Evolutionary conservation across 2,113 vertebrate genomes (phyloP), one percentile per base, ranked within the genome.

Genomic region (Chlorodrepanis virens): DNA sequence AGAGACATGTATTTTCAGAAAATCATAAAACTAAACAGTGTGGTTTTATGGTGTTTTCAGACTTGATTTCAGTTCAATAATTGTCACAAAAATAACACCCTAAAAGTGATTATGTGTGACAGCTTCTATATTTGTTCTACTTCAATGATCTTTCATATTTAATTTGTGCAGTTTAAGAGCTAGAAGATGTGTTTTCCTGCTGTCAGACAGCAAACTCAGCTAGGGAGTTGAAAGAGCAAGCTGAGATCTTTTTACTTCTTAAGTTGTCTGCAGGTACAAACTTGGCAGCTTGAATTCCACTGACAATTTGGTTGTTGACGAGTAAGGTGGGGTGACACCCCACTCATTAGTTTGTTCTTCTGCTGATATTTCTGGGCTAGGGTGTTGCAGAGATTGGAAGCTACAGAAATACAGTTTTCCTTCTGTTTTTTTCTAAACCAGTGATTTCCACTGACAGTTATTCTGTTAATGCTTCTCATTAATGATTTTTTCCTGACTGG

Each of bases 91-190:
- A 94, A 84, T 64, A 89, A 37, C 31, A 57, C 52, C 14, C 19
- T 78, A 65, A 72, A 93, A 89, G 50, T 44, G 8, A 87, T 64
- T 63, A 39, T 61, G 44, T 76, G 57, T 93, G 77, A 92, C 83
- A 89, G n/a, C 31, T 93, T 95, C 77, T 70, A 29, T 82, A 89
- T 91, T 87, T 89, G 65, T 95, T 95, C 77, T 89, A 71, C 60
- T 90, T 91, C 86, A 76, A 3, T 91, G 61, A 87, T 90, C 28
- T 95, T 95, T 97, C 89, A 69, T 91, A 82, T 89, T 80, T 87
- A 94, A 94, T 94, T 91, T 95, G 60, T 81, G 92, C 64, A 75
- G 5, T 75, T 95, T 82, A 71, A 60, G 85, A 89, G 22, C 57
- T 67, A 52, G 80, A 92, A 78, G 72, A 87, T 68, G 33, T 35